These are phyloP conservation scores for Carollia perspicillata DNA, from an alignment of 2,113 vertebrate species.

Conservation along the genomic window DNA sequence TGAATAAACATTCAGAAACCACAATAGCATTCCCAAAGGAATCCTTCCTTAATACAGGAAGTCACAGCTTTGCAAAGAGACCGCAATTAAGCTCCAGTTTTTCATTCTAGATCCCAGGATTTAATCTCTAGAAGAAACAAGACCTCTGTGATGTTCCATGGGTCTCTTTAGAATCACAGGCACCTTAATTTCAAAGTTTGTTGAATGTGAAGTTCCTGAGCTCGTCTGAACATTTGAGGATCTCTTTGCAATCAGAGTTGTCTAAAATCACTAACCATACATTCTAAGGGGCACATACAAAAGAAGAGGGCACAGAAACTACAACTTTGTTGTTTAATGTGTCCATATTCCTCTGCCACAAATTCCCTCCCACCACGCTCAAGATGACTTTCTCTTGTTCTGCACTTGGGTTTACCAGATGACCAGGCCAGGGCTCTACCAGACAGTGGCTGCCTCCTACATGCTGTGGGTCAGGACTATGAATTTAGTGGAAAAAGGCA, in stretches of 20 bases:
- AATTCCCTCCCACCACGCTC: background rate
- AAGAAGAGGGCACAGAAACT: constrained; percentile 6
- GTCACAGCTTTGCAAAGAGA: constrained; percentile 51
- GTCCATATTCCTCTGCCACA: background rate
- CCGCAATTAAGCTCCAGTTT: constrained; percentile 45
- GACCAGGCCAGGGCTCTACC: background rate
- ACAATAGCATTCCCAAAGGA: constrained; percentile 39
- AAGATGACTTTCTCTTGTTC: background rate
- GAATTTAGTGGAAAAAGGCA: background rate
- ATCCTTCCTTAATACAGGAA: constrained; percentile 58
- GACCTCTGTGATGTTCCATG: constrained; percentile 33
- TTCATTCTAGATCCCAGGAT: constrained; percentile 56
- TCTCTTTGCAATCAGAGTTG: constrained; percentile 61
- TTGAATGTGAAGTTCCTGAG: constrained; percentile 5
- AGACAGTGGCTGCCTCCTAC: background rate
- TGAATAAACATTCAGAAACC: constrained; percentile 66
- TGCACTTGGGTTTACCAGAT: background rate
- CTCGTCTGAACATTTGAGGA: constrained; percentile 43
- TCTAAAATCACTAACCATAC: constrained; percentile 21
- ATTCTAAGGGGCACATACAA: constrained; percentile 32
- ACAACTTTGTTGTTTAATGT: background rate
- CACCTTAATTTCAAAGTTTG: constrained; percentile 44
- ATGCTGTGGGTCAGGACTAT: background rate
- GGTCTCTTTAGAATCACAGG: constrained; percentile 44
- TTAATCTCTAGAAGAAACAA: constrained; percentile 71